Conservation (phyloP, 2,888 invertebrate genomes). For the Apoderus coryli region DNA sequence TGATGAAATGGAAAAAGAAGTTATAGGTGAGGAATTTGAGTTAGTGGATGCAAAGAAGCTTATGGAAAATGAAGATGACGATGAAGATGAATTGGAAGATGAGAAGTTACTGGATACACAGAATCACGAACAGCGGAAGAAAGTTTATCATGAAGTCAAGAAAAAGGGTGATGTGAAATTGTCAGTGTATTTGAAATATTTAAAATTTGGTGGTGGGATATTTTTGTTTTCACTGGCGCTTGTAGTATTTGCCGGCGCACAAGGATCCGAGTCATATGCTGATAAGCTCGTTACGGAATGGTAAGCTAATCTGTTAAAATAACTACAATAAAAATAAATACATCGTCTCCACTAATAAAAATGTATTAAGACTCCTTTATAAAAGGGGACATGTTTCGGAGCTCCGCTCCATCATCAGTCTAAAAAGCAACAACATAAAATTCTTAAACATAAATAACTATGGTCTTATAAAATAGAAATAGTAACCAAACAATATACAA, state of each 20-base stretch:
- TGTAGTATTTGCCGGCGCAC: slow-evolving; percentile 16
- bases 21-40: slow-evolving; percentile 31
- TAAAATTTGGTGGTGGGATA: slow-evolving; percentile 21
- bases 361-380: no score
- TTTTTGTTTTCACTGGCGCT: slow-evolving; percentile 16
- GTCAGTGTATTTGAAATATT: slow-evolving; percentile 21
- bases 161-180: slow-evolving; percentile 21
- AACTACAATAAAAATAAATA: no score
- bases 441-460: no score
- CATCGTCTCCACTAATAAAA: no score
- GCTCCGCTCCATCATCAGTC: no score
- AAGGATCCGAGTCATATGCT: slow-evolving; percentile 19
- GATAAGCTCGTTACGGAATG: slow-evolving; percentile 22
- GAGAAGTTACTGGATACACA: slow-evolving; percentile 17
- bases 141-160: slow-evolving; percentile 21
- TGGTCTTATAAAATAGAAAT: no score
- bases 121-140: slow-evolving; percentile 16
- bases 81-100: slow-evolving; percentile 14
- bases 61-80: slow-evolving; percentile 20
- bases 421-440: no score
- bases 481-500: no score
- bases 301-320: slow-evolving; percentile 17
- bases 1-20: slow-evolving; percentile 20
- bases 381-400: no score
- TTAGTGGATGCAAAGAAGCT: no score